Percentiles rank a stretch among this genome's conserved stretches.
Conservation (phyloP, 2,113 vertebrate species). For the Atrichornis clamosus region DNA sequence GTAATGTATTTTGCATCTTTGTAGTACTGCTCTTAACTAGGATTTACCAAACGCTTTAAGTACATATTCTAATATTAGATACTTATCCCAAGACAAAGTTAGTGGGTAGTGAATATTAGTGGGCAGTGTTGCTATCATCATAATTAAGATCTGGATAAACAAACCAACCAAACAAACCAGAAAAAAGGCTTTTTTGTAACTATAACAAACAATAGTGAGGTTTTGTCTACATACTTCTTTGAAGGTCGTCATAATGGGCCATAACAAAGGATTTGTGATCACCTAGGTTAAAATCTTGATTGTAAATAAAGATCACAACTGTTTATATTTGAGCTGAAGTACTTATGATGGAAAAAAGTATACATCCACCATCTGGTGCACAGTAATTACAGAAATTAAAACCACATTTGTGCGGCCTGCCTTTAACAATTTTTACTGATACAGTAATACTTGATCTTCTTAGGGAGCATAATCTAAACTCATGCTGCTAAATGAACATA, state of each 20-base stretch:
- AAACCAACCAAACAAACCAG: background rate
- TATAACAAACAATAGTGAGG: background rate
- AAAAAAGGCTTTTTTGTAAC: background rate
- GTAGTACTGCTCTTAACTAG: background rate
- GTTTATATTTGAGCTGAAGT: conserved; percentile 23
- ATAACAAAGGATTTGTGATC: conserved; percentile 19
- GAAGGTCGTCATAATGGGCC: background rate
- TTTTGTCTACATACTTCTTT: background rate
- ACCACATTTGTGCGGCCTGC: background rate
- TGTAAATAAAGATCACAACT: conserved; percentile 65
- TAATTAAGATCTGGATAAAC: background rate
- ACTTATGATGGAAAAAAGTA: background rate
- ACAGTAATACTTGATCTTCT: conserved; percentile 59
- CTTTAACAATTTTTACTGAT: conserved; percentile 59
- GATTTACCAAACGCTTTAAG: background rate
- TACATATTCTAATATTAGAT: background rate
- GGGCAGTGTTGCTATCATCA: background rate
- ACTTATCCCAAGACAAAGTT: conserved; percentile 35
- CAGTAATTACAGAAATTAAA: conserved; percentile 58
- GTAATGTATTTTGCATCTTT: background rate
- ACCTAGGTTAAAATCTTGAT: conserved; percentile 27
- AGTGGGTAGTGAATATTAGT: conserved; percentile 9
- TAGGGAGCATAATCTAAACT: conserved; percentile 38
- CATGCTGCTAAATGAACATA: conserved; percentile 28
- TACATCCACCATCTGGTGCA: conserved; percentile 11